phyloP scores from a whole-genome alignment of 2,113 vertebrate species.

The Ploceus nigricollis region DNA sequence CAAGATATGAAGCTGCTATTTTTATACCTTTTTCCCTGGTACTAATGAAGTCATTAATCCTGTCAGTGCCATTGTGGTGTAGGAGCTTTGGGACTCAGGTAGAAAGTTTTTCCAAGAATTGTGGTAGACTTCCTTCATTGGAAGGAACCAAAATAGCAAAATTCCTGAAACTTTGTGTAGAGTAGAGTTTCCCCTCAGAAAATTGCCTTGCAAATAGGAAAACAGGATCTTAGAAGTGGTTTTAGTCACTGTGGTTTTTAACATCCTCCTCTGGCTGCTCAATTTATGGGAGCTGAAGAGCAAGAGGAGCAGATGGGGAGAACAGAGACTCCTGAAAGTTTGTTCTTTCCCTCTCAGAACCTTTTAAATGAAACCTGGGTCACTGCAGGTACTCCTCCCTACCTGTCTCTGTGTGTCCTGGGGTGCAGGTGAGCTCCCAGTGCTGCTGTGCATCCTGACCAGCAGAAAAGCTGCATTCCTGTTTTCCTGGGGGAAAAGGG shows the following conservation, averaged over 20 bases:
- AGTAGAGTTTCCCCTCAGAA: not conserved
- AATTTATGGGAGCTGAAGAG: not conserved
- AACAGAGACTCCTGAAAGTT: not conserved
- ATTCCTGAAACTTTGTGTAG: not conserved
- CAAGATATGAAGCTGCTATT: not conserved
- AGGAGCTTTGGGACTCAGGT: not conserved
- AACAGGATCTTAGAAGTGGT: not conserved
- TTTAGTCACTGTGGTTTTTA: not conserved
- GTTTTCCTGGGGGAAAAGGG: not conserved
- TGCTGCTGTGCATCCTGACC: not conserved
- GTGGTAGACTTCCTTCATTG: not conserved
- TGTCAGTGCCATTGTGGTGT: not conserved
- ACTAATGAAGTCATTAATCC: not conserved
- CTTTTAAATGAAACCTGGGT: not conserved
- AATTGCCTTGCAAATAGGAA: not conserved
- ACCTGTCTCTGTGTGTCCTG: accelerated
- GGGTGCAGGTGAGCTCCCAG: not conserved
- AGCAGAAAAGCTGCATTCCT: not conserved
- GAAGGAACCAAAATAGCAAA: not conserved
- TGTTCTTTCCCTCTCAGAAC: not conserved
- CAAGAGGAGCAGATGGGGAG: not conserved
- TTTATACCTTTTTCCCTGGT: not conserved
- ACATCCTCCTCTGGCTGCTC: not conserved
- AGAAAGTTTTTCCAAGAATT: not conserved
- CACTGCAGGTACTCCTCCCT: not conserved